phyloP scores from a whole-genome alignment of 1,140 invertebrate genomes.

The Diorhabda elongata region DNA sequence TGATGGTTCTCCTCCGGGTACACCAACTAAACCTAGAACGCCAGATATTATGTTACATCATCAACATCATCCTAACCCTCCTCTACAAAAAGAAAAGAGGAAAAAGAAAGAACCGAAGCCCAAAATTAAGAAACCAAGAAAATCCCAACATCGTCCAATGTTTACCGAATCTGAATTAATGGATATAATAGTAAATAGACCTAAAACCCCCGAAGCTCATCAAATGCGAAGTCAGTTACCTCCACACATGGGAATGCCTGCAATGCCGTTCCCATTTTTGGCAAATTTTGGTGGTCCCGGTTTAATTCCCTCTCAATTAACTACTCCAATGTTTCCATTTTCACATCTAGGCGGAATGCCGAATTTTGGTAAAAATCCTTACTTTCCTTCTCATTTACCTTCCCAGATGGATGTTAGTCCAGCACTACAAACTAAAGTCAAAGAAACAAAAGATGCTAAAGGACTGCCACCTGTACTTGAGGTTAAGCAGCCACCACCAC shows the following conservation, averaged over 20 bases:
- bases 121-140: conserved; percentile 39
- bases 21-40: conserved; percentile 55
- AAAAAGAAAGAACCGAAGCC: conserved; percentile 54
- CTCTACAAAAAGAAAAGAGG: conserved; percentile 59
- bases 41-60: conserved; percentile 51
- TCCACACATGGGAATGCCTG: conserved; percentile 45
- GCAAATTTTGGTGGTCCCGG: conserved; percentile 49
- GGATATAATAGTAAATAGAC: conserved; percentile 48
- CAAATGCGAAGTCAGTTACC: conserved; percentile 37
- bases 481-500: conserved; percentile 21
- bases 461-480: neutral
- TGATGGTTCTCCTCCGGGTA: conserved; percentile 55
- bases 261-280: conserved; percentile 50
- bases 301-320: conserved; percentile 60
- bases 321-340: conserved; percentile 54
- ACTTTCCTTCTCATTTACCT: conserved; percentile 46
- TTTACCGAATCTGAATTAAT: conserved; percentile 30
- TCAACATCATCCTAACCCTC: conserved; percentile 34
- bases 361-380: conserved; percentile 53
- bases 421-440: conserved; percentile 32
- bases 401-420: conserved; percentile 46
- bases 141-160: conserved; percentile 18
- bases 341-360: conserved; percentile 43
- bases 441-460: conserved; percentile 16
- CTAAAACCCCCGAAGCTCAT: conserved; percentile 62